A percentile compares a stretch with the other conserved stretches of the same genome.
Evolutionary conservation across 2,113 vertebrate genomes (phyloP).

Genomic region (Cyanoderma ruficeps): DNA sequence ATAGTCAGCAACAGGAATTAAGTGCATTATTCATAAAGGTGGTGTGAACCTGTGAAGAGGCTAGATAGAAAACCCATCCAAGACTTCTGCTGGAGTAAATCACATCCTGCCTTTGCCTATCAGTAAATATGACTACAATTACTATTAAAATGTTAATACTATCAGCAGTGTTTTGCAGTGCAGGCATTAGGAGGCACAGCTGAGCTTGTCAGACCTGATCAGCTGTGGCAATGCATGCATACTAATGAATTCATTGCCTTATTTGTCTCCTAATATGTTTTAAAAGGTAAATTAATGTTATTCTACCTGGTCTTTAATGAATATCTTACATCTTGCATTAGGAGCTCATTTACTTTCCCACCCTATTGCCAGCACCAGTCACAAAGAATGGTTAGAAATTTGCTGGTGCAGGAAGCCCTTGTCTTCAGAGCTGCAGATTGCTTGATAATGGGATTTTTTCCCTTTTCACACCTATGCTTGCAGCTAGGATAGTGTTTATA

Average conservation of each 20-base stretch:
- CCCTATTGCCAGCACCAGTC: slow-evolving; percentile 29
- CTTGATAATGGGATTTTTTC: slow-evolving; percentile 39
- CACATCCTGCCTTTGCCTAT: neutral
- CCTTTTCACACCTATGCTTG: slow-evolving; percentile 50
- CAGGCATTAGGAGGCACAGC: slow-evolving; percentile 38
- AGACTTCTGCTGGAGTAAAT: neutral
- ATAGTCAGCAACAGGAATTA: neutral
- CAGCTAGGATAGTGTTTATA: slow-evolving; percentile 19
- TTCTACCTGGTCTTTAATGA: slow-evolving; percentile 54
- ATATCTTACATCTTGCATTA: slow-evolving; percentile 56
- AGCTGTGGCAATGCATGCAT: neutral
- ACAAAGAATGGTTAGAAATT: slow-evolving; percentile 46
- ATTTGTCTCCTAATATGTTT: slow-evolving; percentile 18
- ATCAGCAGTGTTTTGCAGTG: slow-evolving; percentile 3
- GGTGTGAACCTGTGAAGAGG: neutral
- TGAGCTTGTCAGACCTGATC: neutral
- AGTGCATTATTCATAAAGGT: neutral
- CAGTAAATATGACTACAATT: slow-evolving; percentile 14
- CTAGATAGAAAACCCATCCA: neutral
- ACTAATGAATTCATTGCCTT: neutral
- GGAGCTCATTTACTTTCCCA: slow-evolving; percentile 26
- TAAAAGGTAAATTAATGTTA: slow-evolving; percentile 47
- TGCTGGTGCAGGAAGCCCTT: neutral
- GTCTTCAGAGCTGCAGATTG: slow-evolving; percentile 32
- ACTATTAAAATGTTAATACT: slow-evolving; percentile 16